A percentile compares a stretch with the other conserved stretches of the same genome.
These are phyloP conservation scores for Trichonephila inaurata DNA, from an alignment of 1,140 invertebrate genomes.

Conservation along the genomic window DNA sequence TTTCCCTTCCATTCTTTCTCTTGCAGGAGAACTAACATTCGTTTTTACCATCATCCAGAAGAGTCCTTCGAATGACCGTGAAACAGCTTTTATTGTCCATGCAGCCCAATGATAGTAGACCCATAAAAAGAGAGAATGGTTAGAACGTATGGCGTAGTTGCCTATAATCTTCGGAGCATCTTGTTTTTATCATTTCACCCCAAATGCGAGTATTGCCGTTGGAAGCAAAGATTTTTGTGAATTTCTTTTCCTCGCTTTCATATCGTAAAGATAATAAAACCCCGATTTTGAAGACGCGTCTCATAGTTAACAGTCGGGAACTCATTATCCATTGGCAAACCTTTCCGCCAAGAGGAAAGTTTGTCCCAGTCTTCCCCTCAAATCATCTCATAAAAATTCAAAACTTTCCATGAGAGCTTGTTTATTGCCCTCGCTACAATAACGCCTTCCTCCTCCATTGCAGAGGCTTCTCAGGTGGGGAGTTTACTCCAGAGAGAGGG, in stretches of 20 bases:
- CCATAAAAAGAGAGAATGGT: conserved; percentile 47
- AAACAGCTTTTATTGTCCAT: conserved; percentile 69
- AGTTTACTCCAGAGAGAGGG: background rate
- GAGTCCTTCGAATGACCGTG: conserved; percentile 25
- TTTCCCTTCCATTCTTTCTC: background rate
- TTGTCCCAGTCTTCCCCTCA: conserved; percentile 30
- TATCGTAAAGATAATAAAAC: conserved; percentile 45
- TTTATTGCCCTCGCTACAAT: conserved; percentile 49
- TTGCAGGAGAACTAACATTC: conserved; percentile 1
- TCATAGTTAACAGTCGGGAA: conserved; percentile 19
- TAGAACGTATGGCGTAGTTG: conserved; percentile 27
- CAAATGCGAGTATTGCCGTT: background rate
- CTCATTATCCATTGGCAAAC: conserved; percentile 34
- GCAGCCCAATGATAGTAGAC: conserved; percentile 46
- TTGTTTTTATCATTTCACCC: conserved; percentile 39
- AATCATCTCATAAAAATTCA: conserved; percentile 41
- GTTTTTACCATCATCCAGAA: conserved; percentile 45
- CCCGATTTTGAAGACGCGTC: conserved; percentile 16
- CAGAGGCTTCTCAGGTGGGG: background rate
- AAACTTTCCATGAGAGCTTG: conserved; percentile 49
- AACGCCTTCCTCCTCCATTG: background rate
- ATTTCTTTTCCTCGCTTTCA: conserved; percentile 7
- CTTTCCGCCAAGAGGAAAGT: background rate
- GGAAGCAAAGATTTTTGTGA: background rate
- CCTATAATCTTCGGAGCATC: conserved; percentile 49